Evolutionary conservation across 2,888 invertebrate species (phyloP).

Genomic region (Candidula unifasciata): DNA sequence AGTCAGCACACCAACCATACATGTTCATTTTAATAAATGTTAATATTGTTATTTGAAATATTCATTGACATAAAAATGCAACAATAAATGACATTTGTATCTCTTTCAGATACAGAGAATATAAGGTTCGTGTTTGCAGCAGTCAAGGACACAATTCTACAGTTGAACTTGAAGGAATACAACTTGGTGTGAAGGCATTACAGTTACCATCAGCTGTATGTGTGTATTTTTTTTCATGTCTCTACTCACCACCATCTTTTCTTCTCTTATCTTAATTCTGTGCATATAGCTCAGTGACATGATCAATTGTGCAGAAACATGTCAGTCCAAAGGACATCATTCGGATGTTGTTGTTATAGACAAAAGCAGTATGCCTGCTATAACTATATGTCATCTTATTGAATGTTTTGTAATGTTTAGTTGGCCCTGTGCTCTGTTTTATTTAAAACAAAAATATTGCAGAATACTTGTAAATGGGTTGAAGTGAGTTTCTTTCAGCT

Average conservation of each 20-base stretch:
- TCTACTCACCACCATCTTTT: neutral
- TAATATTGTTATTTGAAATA: neutral
- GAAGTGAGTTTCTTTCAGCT: too few relatives aligned
- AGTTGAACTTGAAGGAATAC: constrained; percentile 99
- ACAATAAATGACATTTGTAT: neutral
- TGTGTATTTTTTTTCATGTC: neutral
- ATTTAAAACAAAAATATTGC: too few relatives aligned
- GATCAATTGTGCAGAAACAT: neutral
- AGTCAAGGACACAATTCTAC: constrained; percentile 99
- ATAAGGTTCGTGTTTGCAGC: constrained; percentile 99
- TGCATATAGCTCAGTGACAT: neutral
- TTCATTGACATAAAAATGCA: neutral
- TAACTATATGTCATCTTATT: neutral
- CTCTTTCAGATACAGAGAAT: constrained; percentile 96
- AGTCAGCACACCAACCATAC: too few relatives aligned
- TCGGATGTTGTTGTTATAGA: constrained; percentile 2
- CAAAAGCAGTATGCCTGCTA: neutral
- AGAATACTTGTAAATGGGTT: too few relatives aligned
- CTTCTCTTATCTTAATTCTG: neutral
- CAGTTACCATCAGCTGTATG: neutral
- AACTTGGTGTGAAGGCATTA: constrained; percentile 90
- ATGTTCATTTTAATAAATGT: neutral
- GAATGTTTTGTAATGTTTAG: too few relatives aligned
- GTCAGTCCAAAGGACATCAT: constrained; percentile 16
- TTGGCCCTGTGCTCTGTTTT: too few relatives aligned